A percentile compares a stretch with the other conserved stretches of the same genome.
Conservation (phyloP, 2,113 vertebrate species). For the Camelus dromedarius region DNA sequence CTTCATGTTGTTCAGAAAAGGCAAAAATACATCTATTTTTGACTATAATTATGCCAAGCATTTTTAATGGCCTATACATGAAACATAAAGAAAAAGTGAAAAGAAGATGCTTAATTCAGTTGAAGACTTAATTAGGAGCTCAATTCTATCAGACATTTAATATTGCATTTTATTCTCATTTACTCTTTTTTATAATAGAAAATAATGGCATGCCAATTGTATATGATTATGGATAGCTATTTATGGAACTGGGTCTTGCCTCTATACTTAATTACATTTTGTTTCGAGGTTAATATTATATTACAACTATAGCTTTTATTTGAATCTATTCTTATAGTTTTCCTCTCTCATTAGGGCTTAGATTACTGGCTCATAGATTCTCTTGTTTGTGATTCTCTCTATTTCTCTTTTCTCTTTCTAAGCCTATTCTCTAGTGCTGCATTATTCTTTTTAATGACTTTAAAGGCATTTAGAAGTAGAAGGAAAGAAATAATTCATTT, state of each 20-base stretch:
- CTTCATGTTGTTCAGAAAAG: slow-evolving; percentile 68
- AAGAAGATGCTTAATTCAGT: slow-evolving; percentile 75
- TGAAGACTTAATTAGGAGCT: slow-evolving; percentile 81
- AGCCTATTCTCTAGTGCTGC: background rate
- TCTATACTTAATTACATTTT: slow-evolving; percentile 81
- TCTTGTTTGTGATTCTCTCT: slow-evolving; percentile 13
- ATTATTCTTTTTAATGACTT: slow-evolving; percentile 42
- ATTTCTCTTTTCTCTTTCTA: background rate
- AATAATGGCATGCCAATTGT: slow-evolving; percentile 82
- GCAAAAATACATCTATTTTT: slow-evolving; percentile 79
- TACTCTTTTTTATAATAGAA: slow-evolving; percentile 78
- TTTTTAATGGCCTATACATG: slow-evolving; percentile 71
- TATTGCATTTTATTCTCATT: slow-evolving; percentile 80
- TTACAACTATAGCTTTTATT: slow-evolving; percentile 72
- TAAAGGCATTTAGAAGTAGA: slow-evolving; percentile 29
- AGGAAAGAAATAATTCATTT: slow-evolving; percentile 53
- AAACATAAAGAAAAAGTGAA: slow-evolving; percentile 74
- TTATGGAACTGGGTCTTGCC: slow-evolving; percentile 78
- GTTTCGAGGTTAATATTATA: slow-evolving; percentile 73
- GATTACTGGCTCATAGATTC: slow-evolving; percentile 56
- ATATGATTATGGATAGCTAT: slow-evolving; percentile 79
- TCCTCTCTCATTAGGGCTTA: slow-evolving; percentile 37
- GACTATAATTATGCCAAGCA: slow-evolving; percentile 68
- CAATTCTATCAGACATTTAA: slow-evolving; percentile 72
- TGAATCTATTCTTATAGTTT: slow-evolving; percentile 63